phyloP scores from a whole-genome alignment of 1,140 invertebrate species.

The Drosophila funebris region DNA sequence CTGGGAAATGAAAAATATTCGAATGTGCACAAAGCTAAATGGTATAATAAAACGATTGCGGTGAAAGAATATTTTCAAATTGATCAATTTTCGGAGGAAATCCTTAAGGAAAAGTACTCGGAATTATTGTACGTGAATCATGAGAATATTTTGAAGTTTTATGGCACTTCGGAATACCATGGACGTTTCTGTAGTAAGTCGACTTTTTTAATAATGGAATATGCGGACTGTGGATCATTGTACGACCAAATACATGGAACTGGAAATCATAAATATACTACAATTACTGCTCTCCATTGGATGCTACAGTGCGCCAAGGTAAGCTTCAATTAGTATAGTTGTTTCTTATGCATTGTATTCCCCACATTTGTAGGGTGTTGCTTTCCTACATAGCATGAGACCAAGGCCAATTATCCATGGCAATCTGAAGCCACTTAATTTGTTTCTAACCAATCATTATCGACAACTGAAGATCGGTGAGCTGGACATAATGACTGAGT shows the following conservation, averaged over 20 bases:
- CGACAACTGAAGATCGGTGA: conserved; percentile 11
- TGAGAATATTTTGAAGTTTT: neutral
- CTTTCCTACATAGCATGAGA: neutral
- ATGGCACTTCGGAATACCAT: neutral
- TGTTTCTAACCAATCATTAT: neutral
- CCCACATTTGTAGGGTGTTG: neutral
- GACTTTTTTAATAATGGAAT: neutral
- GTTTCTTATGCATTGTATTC: neutral
- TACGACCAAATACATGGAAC: neutral
- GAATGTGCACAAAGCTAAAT: neutral
- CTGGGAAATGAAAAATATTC: neutral
- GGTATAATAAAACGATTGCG: neutral
- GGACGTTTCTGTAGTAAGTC: no score
- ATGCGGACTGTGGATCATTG: conserved; percentile 14
- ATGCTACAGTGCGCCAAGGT: conserved; percentile 11
- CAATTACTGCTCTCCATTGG: neutral
- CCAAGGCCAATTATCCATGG: neutral
- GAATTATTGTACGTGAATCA: neutral
- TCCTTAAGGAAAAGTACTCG: neutral
- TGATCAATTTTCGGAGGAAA: neutral
- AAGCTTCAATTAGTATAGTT: neutral
- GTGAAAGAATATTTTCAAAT: neutral
- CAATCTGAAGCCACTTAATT: conserved; percentile 6
- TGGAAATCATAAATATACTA: neutral
- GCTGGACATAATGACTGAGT: neutral